A percentile compares a stretch with the other conserved stretches of the same genome.
These are phyloP conservation scores for Phoebastria nigripes DNA, from an alignment of 2,797 vertebrate genomes.

Conservation along the genomic window DNA sequence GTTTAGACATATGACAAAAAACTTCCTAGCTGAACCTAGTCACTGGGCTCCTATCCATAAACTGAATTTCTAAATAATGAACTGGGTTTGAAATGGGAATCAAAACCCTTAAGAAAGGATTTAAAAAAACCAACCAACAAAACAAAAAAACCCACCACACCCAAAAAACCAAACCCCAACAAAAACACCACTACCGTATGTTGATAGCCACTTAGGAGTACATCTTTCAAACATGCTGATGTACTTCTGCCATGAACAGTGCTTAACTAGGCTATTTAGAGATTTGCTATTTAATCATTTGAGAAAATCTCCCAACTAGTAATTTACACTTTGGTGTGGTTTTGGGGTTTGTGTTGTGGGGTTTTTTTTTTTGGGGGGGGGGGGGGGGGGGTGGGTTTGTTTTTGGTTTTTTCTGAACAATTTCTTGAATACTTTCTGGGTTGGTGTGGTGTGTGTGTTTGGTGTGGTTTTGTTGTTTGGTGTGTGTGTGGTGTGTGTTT, in stretches of 20 bases:
- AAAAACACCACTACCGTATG: background rate
- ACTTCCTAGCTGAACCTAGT: background rate
- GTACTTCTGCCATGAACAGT: background rate
- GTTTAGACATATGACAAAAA: background rate
- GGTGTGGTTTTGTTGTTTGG: too few relatives aligned
- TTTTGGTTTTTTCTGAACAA: too few relatives aligned
- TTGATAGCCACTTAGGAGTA: background rate
- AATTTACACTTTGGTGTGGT: background rate
- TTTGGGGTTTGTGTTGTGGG: background rate
- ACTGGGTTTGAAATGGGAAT: background rate
- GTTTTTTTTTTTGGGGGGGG: too few relatives aligned
- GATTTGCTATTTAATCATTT: background rate
- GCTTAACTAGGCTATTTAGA: background rate
- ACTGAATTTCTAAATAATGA: background rate
- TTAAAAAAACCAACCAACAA: background rate
- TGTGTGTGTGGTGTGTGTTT: too few relatives aligned
- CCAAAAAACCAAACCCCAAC: background rate
- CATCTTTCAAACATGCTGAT: background rate
- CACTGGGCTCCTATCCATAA: background rate
- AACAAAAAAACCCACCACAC: too few relatives aligned
- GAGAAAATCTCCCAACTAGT: background rate
- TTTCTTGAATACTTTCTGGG: background rate
- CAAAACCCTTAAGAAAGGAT: background rate
- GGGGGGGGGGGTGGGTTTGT: too few relatives aligned
- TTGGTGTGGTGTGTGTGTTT: background rate